Evolutionary conservation across 2,888 invertebrate species (phyloP).

Genomic region (Cabera pusaria): DNA sequence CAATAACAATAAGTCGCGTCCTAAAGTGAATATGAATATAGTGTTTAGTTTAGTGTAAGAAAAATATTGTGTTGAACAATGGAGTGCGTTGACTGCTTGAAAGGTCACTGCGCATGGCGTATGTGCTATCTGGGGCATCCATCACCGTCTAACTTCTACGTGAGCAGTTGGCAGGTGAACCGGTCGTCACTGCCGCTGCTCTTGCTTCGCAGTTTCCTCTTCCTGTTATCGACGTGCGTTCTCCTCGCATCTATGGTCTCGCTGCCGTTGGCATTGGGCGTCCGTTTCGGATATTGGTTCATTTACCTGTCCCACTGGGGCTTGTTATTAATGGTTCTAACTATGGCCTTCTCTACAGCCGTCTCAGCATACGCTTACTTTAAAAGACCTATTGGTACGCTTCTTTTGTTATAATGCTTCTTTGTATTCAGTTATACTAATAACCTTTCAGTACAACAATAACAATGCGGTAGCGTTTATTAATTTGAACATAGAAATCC

Average conservation of each 20-base stretch:
- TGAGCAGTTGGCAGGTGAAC: conserved; percentile 63
- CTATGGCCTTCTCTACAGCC: conserved; percentile 51
- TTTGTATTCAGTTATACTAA: conserved; percentile 17
- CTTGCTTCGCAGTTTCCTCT: conserved; percentile 48
- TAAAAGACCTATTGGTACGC: conserved; percentile 56
- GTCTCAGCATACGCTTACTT: conserved; percentile 57
- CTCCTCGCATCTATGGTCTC: conserved; percentile 43
- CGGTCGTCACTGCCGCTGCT: conserved; percentile 54
- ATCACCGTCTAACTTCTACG: conserved; percentile 59
- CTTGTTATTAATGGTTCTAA: conserved; percentile 55
- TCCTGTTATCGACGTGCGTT: conserved; percentile 53
- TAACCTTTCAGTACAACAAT: conserved; percentile 3
- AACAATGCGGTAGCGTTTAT: too few species aligned
- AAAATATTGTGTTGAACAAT: conserved; percentile 34
- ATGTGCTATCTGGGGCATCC: conserved; percentile 52
- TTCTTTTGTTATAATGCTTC: conserved; percentile 25
- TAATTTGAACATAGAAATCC: too few species aligned
- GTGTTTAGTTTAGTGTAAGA: conserved; percentile 20
- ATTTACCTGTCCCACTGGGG: conserved; percentile 77
- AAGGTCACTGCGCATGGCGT: conserved; percentile 49
- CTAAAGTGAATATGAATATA: conserved; percentile 32
- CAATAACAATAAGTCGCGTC: conserved; percentile 33
- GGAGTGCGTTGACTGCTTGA: conserved; percentile 40
- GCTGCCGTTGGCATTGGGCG: conserved; percentile 45
- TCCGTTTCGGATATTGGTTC: conserved; percentile 61